Evolutionary conservation across 1,140 invertebrate species (phyloP), one percentile per base, ranked within the genome.

Genomic region (Cataglyphis hispanica): DNA sequence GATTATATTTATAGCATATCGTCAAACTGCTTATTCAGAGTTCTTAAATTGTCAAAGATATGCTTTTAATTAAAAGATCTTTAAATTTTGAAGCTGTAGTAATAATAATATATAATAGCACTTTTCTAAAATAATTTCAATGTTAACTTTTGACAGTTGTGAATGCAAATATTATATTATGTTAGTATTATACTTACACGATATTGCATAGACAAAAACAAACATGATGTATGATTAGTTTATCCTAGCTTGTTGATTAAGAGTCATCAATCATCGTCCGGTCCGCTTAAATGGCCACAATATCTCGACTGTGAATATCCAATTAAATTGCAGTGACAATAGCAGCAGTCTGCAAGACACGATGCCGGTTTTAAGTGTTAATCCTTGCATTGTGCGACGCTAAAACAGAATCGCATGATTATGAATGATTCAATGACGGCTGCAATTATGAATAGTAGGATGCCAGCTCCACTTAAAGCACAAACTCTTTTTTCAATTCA

Each of bases 371-470:
- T 58, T 58, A 43, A 60, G 72, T 43, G 34, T 58, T 81, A 81
- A 81, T 81, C 78, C 50, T 16, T 3, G 64, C 34, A 70, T 81
- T 81, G 77, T 81, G 64, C 31, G 1, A 43, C 22, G 16, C 11
- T 40, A 70, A 58, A 63, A 69, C 46, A 34, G 50, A 34, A 66
- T 81, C 46, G 37, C 34, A 34, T 58, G 25, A 72, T 81, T 81
- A 81, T 81, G 64, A 81, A 81, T 72, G 66, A 81, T 81, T 81
- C 77, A 70, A 34, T 43, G 43, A 70, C 19, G 13, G 7, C 1
- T 70, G 50, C 66, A 50, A 81, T 72, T 70, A 25, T 19, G n/a
- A 56, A 50, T 50, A 40, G 50, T 25, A 22, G 50, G 60, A 72
- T 19, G 37, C 58, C 13, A 64, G 31, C 53, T 34, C 7, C 37